Evolutionary conservation across 2,797 vertebrate genomes (phyloP), one percentile per base, ranked within the genome.

Genomic region (Tangara arthus): DNA sequence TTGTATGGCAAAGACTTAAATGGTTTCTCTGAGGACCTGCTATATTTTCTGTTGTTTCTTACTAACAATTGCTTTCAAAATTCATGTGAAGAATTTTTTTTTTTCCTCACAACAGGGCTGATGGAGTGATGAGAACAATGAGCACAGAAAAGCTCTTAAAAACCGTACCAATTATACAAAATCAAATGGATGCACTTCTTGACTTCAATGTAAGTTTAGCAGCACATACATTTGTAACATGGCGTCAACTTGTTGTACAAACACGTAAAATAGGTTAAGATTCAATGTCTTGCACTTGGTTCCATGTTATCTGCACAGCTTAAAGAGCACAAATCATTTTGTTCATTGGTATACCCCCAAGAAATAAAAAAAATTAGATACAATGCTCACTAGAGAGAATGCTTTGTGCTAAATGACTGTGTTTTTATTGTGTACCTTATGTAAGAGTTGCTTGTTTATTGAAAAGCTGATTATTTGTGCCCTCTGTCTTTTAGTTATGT

Each of bases 71-170:
- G 30, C 44, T 27, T 82, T 78, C 44, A 68, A 70, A 92, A 75
- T 85, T 73, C 42, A 50, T 9, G 24, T 89, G 39, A 82, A 73
- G 21, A 84, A 9, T 94, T 88, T 28, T 83, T 60, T 26, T 94
- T 44, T 42, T 56, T 24, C 3, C 73, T 30, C 70, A 57, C 49
- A 94, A 85, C 95, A 99, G 99, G 93, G 99, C 99, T 97, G 99
- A 99, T 64, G 99, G 99, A 73, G 99, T 99, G 76, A 99, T 99
- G 99, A 99, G 99, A 97, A 99, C 98, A 96, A 99, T 99, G 99
- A 99, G 98, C 97, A 99, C 99, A 96, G 99, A 99, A 98, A 99
- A 99, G 98, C 98, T 99, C 68, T 97, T 99, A 88, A 99, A 99
- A 98, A 99, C 99, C 39, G 98, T 99, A 96, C 99, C 99, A 47